Percentiles rank a stretch among this genome's conserved stretches.
Evolutionary conservation across 2,797 vertebrate genomes (phyloP).

Genomic region (Pteropus rufus): DNA sequence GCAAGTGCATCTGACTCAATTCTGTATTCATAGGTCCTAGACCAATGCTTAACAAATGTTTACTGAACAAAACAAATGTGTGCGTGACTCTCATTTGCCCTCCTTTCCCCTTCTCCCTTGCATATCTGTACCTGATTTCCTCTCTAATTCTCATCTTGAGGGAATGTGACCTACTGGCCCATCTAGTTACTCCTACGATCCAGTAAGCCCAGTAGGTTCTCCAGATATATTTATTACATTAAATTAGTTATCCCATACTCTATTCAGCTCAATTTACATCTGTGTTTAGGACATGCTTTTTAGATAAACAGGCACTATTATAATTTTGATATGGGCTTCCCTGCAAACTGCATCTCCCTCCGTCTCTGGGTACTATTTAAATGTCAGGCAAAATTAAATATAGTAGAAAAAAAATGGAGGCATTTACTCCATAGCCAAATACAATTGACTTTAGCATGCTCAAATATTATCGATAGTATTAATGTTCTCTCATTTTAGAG

Average conservation of each 20-base stretch:
- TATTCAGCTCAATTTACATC: neutral
- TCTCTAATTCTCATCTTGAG: neutral
- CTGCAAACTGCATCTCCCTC: neutral
- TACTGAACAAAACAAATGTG: neutral
- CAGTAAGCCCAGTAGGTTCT: neutral
- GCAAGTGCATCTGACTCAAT: neutral
- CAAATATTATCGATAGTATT: neutral
- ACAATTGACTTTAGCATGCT: neutral
- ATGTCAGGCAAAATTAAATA: neutral
- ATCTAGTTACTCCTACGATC: neutral
- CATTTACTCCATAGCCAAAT: neutral
- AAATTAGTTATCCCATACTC: neutral
- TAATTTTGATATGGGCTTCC: neutral
- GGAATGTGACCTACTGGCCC: neutral
- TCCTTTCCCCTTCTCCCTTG: neutral
- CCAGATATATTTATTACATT: neutral
- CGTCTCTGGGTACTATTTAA: neutral
- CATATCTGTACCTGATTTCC: neutral
- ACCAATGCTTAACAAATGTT: neutral
- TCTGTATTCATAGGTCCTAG: neutral
- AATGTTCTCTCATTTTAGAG: neutral
- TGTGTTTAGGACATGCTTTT: neutral
- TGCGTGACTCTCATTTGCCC: no score
- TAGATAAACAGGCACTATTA: neutral
- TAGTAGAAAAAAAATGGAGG: neutral